Percentiles rank a stretch among this genome's conserved stretches.
Conservation (phyloP, 2,113 vertebrate genomes). For the Ceratotherium simum region DNA sequence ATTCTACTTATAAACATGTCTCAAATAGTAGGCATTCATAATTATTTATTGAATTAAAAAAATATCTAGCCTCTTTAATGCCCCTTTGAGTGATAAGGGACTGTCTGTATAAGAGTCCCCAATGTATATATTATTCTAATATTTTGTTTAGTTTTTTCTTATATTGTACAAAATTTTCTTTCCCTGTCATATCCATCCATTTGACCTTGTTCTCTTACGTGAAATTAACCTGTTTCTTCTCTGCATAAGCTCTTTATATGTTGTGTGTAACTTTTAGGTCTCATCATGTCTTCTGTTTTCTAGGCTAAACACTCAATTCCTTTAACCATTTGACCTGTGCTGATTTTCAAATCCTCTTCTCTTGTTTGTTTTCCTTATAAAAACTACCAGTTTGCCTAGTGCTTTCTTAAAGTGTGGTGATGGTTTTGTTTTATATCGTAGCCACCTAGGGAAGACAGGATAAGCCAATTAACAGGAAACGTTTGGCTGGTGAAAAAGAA, state of each 20-base stretch:
- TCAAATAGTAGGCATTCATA: neutral
- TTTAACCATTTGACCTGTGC: neutral
- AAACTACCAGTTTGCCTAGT: neutral
- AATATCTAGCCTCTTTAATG: neutral
- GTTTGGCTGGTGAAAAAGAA: conserved; percentile 68
- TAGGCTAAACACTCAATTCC: neutral
- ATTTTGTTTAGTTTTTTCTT: neutral
- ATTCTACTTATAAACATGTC: neutral
- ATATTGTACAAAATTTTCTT: neutral
- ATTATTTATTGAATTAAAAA: neutral
- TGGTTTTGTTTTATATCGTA: neutral
- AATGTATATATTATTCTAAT: neutral
- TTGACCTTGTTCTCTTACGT: neutral
- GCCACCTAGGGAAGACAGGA: neutral
- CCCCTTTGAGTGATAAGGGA: neutral
- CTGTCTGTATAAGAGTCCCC: neutral
- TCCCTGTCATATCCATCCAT: neutral
- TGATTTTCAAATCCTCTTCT: conserved; percentile 6
- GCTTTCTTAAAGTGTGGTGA: neutral
- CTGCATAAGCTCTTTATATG: neutral
- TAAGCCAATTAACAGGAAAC: conserved; percentile 64
- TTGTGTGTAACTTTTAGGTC: neutral
- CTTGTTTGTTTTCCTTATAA: conserved; percentile 12
- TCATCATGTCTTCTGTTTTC: neutral
- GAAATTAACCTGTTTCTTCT: neutral